Evolutionary conservation across 2,113 vertebrate species (phyloP), one percentile per base, ranked within the genome.

Genomic region (Synchiropus splendidus): DNA sequence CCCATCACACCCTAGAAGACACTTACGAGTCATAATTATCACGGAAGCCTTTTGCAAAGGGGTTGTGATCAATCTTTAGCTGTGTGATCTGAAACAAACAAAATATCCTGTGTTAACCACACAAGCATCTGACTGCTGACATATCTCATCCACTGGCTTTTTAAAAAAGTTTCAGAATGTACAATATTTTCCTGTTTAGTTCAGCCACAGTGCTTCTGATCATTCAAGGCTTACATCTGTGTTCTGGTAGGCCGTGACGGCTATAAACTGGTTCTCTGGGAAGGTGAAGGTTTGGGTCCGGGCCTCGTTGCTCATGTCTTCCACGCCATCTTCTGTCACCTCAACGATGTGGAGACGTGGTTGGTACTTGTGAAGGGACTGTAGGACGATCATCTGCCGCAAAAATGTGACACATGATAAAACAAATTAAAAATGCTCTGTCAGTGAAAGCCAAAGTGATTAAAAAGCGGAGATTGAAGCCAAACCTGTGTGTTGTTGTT

Each of bases 11-110:
- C 18, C 42, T 42, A 36, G 6, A 16, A 45, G 2, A 31, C 52
- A 95, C 95, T 80, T 91, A 98, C 95, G 95, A 99, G 81, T 99
- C 95, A 61, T 99, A 99, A 64, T 99, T 99, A 77, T 99, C 95
- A 70, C 95, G 87, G 85, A 99, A 99, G 53, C 95, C 95, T 88
- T 99, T 99, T 2, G 95, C 95, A 64, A 99, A 99, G 6, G 95
- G 95, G 67, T 99, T 99, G 80, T 99, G 95, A 42, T 98, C 95
- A 6, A 99, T 99, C 83, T 99, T 99, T 45, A 99, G 86, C 61
- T 99, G 95, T 6, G 95, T 99, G 54, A 97, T 98, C 94, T 98
- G 68, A 77, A 83, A 16, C 0, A 39, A 42, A 1, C 18, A n/a
- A 9, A 18, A 12, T 14, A 33, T 3, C 18, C 10, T 14, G 31